Percentiles rank a stretch among this genome's conserved stretches.
Evolutionary conservation across 2,113 vertebrate species (phyloP).

Genomic region (Tetrax tetrax): DNA sequence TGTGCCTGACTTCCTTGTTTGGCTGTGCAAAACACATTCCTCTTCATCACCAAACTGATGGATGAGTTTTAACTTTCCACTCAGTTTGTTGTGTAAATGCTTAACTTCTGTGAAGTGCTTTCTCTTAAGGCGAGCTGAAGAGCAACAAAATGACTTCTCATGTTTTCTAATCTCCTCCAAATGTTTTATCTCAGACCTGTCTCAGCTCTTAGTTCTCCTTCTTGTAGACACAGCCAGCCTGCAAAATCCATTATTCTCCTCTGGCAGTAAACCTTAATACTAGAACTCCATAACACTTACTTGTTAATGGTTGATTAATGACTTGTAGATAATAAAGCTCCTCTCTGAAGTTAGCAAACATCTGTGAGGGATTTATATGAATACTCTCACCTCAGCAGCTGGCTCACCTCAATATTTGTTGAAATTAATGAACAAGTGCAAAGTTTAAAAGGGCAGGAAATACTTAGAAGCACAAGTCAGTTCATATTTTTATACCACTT

Average conservation of each 20-base stretch:
- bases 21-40: slow-evolving; percentile 23
- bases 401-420: slow-evolving; percentile 51
- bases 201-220: slow-evolving; percentile 9
- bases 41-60: slow-evolving; percentile 40
- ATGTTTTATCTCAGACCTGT: slow-evolving; percentile 48
- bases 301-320: slow-evolving; percentile 68
- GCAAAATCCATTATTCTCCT: slow-evolving; percentile 39
- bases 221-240: slow-evolving; percentile 15
- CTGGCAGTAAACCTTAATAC: slow-evolving; percentile 24
- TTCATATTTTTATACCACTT: slow-evolving; percentile 38
- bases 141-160: slow-evolving; percentile 12
- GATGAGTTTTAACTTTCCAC: slow-evolving; percentile 46
- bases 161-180: slow-evolving; percentile 52
- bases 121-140: not conserved
- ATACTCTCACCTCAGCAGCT: slow-evolving; percentile 65
- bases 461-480: slow-evolving; percentile 39
- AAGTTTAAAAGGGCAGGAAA: slow-evolving; percentile 64
- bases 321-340: slow-evolving; percentile 56
- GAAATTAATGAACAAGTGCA: slow-evolving; percentile 63
- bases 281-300: slow-evolving; percentile 15
- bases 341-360: slow-evolving; percentile 56
- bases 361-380: slow-evolving; percentile 63
- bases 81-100: not conserved
- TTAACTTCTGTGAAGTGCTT: slow-evolving; percentile 36
- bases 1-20: slow-evolving; percentile 10